A percentile compares a stretch with the other conserved stretches of the same genome.
phyloP scores from a whole-genome alignment of 2,113 vertebrate species.

The Noctilio leporinus region DNA sequence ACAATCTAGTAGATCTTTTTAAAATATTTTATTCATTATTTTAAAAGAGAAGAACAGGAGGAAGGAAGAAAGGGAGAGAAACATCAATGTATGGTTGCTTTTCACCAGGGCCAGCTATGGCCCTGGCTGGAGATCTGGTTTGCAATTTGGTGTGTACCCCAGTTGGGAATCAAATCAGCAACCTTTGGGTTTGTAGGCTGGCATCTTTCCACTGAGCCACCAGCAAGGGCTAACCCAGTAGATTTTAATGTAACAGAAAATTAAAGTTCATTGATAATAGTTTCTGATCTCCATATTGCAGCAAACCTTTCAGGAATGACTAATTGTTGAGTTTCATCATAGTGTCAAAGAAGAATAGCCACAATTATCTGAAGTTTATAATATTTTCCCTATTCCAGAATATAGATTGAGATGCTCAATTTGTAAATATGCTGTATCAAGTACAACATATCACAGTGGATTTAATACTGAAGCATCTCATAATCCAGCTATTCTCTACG shows the following conservation, averaged over 20 bases:
- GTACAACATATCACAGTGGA: neutral
- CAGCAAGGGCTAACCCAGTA: no score
- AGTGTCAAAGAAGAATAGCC: neutral
- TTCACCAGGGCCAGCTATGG: no score
- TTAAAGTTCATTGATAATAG: neutral
- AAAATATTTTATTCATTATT: no score
- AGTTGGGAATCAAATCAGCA: no score
- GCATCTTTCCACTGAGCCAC: no score
- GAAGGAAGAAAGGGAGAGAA: no score
- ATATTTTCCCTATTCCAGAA: neutral
- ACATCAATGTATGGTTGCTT: no score
- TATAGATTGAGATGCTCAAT: neutral
- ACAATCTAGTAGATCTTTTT: no score
- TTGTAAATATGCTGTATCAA: neutral
- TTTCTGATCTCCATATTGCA: neutral
- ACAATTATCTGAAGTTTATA: neutral
- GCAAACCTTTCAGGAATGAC: neutral
- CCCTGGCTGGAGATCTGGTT: no score
- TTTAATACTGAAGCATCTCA: neutral
- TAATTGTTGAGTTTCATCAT: neutral
- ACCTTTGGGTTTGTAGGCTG: no score
- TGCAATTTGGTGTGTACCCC: no score
- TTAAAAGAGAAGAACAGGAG: no score
- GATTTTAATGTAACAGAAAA: neutral
- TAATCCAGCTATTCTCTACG: neutral